These are phyloP conservation scores for Philypnodon macrostomus DNA, from an alignment of 2,797 vertebrate species.

Conservation along the genomic window DNA sequence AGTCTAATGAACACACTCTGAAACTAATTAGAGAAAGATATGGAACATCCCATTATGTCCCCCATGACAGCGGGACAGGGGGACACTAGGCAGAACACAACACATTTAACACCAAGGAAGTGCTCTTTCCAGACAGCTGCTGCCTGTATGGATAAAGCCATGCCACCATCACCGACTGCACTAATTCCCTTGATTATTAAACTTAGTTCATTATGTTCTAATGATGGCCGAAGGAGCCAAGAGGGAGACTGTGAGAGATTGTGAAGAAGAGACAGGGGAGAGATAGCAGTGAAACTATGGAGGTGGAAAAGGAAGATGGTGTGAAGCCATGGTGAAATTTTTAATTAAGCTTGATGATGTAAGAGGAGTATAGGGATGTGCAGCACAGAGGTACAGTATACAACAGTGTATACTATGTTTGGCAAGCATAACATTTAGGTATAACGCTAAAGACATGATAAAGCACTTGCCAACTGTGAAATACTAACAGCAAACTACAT, in stretches of 20 bases:
- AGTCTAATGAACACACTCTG: conserved; percentile 63
- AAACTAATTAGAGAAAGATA: conserved; percentile 68
- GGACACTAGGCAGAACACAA: conserved; percentile 35
- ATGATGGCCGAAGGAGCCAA: conserved; percentile 58
- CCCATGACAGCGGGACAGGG: conserved; percentile 27
- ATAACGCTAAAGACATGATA: conserved; percentile 13
- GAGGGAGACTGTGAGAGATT: conserved; percentile 17
- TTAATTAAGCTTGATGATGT: conserved; percentile 62
- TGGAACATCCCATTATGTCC: conserved; percentile 52
- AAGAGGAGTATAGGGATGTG: conserved; percentile 27
- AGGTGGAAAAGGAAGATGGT: conserved; percentile 41
- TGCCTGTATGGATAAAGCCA: conserved; percentile 41
- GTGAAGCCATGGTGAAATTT: conserved; percentile 39
- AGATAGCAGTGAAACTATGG: conserved; percentile 6
- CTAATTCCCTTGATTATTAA: conserved; percentile 56
- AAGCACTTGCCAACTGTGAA: too few species aligned
- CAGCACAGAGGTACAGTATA: conserved; percentile 16
- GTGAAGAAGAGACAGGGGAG: conserved; percentile 8
- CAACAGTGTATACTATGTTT: too few species aligned
- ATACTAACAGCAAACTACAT: neutral
- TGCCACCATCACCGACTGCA: conserved; percentile 28
- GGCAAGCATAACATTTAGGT: conserved; percentile 21
- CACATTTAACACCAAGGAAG: conserved; percentile 26
- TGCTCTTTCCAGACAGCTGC: conserved; percentile 35
- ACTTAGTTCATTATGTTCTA: conserved; percentile 66